Evolutionary conservation across 2,888 invertebrate species (phyloP), one percentile per base, ranked within the genome.

Genomic region (Eupithecia centaureata): DNA sequence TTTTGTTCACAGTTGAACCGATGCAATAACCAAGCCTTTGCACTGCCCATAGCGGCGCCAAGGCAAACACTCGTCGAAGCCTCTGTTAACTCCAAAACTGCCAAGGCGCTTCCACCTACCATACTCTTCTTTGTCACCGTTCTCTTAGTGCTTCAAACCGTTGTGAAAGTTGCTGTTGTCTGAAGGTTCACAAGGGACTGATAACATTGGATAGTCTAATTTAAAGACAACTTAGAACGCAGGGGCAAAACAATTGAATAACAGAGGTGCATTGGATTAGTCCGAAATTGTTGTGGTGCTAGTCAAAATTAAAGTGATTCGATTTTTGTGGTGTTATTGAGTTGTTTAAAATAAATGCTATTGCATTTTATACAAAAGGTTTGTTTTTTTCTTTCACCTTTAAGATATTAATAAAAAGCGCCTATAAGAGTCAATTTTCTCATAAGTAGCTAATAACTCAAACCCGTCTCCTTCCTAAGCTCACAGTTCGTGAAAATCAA

Each of bases 61-160:
- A 56, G 54, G n/a, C 27, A 27, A 56, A 2, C 27, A 8, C 28
- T 56, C 8, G 54, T 56, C 10, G 54, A 27, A 30, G 30, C 27
- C n/a, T n/a, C 28, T 4, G 54, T 1, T 3, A 30, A 28, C 1
- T 79, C 58, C 67, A 83, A 79, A 66, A 75, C 86, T 0, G 68
- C 74, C 5, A 87, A 87, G 72, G 54, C 80, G 0, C 71, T 87
- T 58, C 87, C 85, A 0, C 86, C 87, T 0, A 85, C 86, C 0
- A 85, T 91, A 1, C 67, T 92, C 8, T 91, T 89, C 81, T 92
- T 92, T 71, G 87, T 92, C 59, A 89, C 91, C 13, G 82, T 92
- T 0, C 78, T 92, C 0, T 76, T 93, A 15, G 80, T 91, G 0
- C 80, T 93, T 1, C 92, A 93, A 71, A 92, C 91, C 0, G 92